Evolutionary conservation across 2,113 vertebrate genomes (phyloP).

Genomic region (Gallinago paraguaiae): DNA sequence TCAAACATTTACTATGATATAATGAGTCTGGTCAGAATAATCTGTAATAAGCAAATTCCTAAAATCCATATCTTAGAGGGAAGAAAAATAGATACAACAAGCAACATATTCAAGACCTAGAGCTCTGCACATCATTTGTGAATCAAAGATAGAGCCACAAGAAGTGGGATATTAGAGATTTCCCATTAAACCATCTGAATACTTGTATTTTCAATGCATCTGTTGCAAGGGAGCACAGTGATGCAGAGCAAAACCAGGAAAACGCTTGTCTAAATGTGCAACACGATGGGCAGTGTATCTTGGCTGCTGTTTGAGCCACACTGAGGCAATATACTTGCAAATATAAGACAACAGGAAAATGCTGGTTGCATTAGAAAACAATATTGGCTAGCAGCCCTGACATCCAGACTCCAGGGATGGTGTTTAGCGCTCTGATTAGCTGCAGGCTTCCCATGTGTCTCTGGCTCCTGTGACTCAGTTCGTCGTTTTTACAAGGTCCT

Average conservation of each 20-base stretch:
- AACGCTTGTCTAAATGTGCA: neutral
- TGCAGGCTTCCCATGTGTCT: neutral
- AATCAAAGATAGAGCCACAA: neutral
- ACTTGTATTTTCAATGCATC: neutral
- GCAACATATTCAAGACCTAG: neutral
- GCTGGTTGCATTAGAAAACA: neutral
- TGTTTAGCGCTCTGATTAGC: neutral
- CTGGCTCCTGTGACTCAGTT: neutral
- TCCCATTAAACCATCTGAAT: neutral
- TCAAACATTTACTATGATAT: neutral
- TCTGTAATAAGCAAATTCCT: neutral
- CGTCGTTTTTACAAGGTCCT: neutral
- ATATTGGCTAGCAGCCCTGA: neutral
- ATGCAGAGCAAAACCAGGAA: neutral
- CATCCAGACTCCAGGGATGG: too few relatives aligned
- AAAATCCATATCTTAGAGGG: neutral
- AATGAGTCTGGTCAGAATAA: neutral
- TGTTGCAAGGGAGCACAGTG: neutral
- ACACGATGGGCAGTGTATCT: accelerated
- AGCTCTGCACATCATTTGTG: neutral
- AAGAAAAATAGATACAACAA: neutral
- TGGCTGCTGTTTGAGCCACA: neutral
- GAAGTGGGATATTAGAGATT: neutral
- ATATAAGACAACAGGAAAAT: neutral
- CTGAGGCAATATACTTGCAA: neutral